Conservation (phyloP, 2,888 invertebrate genomes). For the Pimpla rufipes region DNA sequence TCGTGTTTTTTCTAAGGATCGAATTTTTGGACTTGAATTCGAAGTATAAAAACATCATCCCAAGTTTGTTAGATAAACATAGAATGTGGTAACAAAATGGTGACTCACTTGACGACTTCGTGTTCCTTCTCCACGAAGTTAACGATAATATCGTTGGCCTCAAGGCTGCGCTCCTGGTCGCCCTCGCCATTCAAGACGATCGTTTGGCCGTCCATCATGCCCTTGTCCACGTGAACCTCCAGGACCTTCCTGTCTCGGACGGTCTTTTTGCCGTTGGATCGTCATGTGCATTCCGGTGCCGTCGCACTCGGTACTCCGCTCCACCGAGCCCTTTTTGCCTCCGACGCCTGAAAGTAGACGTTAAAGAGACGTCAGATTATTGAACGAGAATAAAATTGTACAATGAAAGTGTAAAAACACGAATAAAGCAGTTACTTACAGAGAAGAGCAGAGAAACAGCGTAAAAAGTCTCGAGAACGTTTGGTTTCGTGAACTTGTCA, state of each 20-base stretch:
- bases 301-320: slow-evolving; percentile 94
- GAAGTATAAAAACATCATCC: too few species aligned
- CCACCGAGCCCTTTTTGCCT: slow-evolving; percentile 96
- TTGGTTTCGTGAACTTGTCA: too few species aligned
- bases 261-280: slow-evolving; percentile 95
- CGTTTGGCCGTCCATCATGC: slow-evolving; percentile 98
- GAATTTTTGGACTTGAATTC: too few species aligned
- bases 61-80: too few species aligned
- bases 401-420: too few species aligned
- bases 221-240: slow-evolving; percentile 97
- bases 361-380: neutral
- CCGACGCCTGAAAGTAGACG: slow-evolving; percentile 89
- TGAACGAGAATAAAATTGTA: too few species aligned
- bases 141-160: slow-evolving; percentile 98
- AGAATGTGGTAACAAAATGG: too few species aligned
- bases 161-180: slow-evolving; percentile 97
- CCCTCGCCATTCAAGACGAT: slow-evolving; percentile 97
- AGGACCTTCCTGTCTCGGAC: slow-evolving; percentile 96
- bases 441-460: too few species aligned
- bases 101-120: slow-evolving; percentile 88
- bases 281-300: slow-evolving; percentile 94
- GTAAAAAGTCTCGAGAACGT: too few species aligned
- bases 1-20: too few species aligned
- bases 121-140: slow-evolving; percentile 98
- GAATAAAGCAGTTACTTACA: too few species aligned